Evolutionary conservation across 2,113 vertebrate genomes (phyloP).

Genomic region (Perca flavescens): DNA sequence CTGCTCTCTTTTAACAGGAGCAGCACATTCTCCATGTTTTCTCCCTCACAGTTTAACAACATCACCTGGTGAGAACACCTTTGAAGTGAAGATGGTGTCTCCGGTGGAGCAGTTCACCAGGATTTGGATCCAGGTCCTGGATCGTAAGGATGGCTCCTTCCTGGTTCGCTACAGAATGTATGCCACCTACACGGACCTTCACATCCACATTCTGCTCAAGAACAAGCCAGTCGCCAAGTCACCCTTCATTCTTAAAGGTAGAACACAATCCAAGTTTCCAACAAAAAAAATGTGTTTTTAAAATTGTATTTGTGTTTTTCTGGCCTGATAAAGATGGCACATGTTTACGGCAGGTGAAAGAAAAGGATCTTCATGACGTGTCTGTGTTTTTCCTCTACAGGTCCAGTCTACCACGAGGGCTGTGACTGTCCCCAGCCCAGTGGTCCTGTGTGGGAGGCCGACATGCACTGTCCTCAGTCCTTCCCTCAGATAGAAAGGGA

Average conservation of each 20-base stretch:
- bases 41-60: slow-evolving; percentile 86
- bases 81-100: slow-evolving; percentile 92
- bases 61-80: slow-evolving; percentile 92
- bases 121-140: slow-evolving; percentile 94
- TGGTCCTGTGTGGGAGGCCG: slow-evolving; percentile 85
- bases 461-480: slow-evolving; percentile 90
- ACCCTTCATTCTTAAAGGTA: slow-evolving; percentile 94
- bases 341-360: background rate
- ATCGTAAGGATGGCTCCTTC: slow-evolving; percentile 95
- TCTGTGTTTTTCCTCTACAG: slow-evolving; percentile 71
- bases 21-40: background rate
- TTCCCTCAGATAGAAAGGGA: slow-evolving; percentile 93
- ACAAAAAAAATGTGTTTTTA: background rate
- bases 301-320: background rate
- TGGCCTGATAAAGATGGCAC: background rate
- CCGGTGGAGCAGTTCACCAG: slow-evolving; percentile 91
- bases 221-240: slow-evolving; percentile 89
- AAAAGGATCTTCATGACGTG: background rate
- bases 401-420: slow-evolving; percentile 94
- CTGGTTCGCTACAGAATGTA: slow-evolving; percentile 98
- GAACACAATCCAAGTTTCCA: background rate
- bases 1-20: background rate
- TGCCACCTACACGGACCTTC: slow-evolving; percentile 91
- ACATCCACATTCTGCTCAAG: slow-evolving; percentile 87
- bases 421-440: slow-evolving; percentile 92